Evolutionary conservation across 2,888 invertebrate genomes (phyloP), one percentile per base, ranked within the genome.

Genomic region (Agrochola lota): DNA sequence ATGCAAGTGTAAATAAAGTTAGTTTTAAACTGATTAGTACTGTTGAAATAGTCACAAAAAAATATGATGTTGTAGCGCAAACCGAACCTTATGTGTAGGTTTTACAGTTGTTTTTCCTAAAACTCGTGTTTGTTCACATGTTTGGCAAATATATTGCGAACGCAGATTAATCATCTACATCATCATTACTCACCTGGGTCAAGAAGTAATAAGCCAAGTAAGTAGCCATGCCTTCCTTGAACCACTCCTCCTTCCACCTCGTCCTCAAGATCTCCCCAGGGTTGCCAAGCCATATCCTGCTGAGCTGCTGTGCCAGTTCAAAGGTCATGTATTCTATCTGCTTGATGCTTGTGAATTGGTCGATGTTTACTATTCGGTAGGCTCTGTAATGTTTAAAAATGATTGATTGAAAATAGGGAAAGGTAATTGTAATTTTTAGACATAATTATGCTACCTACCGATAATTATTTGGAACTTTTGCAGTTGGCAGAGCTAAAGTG

Each of bases 221-320:
- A 0, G 95, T 96, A 30, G 96, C 95, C 78, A 96, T 92, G 35
- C 96, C 96, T 85, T 96, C 96, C 74, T 95, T 96, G 74, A 96
- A 96, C 96, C 96, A 96, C 75, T 96, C 95, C 67, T 96, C 95
- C 60, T 91, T 93, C 96, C 96, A 96, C 23, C 93, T 91, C 0
- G 96, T 96, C 40, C 93, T 90, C 43, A 90, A 87, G 0, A 83
- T 40, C 74, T 96, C 96, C 0, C 96, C 96, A 62, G 96, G 96
- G 87, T 95, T 96, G 0, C 96, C 95, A 2, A 96, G 88, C 96
- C 96, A 96, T 49, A 96, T 93, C 70, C 96, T 92, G 81, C 93
- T 88, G 49, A 96, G 77, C 78, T 96, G 96, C 84, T 95, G 96
- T 0, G 95, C 90, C 20, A 96, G 76, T 60, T 96, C 95, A 46